Base-by-base conservation (phyloP, 1,140 invertebrate genomes). In the Penaeus chinensis region DNA sequence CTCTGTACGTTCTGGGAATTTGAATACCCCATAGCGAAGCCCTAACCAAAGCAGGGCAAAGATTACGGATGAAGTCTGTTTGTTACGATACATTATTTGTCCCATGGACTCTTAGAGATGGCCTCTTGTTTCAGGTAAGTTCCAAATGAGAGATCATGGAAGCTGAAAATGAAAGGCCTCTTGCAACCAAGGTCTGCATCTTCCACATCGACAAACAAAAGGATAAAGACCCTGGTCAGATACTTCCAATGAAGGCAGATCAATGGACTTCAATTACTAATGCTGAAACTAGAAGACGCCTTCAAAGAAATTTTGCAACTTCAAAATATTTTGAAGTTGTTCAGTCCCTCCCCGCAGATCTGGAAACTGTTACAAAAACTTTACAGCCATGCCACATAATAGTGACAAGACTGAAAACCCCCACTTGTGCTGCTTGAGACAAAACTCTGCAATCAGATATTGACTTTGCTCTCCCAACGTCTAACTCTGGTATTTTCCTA, bases 331-430 rank as follows among this genome's bases (percentile, higher is more conserved):
- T 60, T 47, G 54, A 24, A 13, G 54, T 61, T 60, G 79, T 81
- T 81, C 79, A 81, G 79, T 81, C 79, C 24, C 22, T 81, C 24
- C 61, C 79, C n/a, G 24, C 8, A 37, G 79, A 81, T 37, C 24
- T 61, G 7, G 24, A 60, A 16, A 61, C 76, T 81, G 79, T 81
- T 81, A 62, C 61, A 81, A 81, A 61, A 81, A 62, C 42, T 81
- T 81, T 61, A 81, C 79, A 81, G 79, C 79, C 18, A 61, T 62
- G 20, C 42, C 79, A 10, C 24, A 81, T 60, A 60, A 60, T 76
- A 24, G 27, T 27, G n/a, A 76, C 71, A 27, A 76, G 5, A 16
- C 24, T 60, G 79, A 81, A 81, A 81, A 81, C 79, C 24, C 11
- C 54, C 79, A 22, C 20, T n/a, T 22, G 7, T 62, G 8, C 79